Evolutionary conservation across 2,888 invertebrate species (phyloP), one percentile per base, ranked within the genome.

Genomic region (Lasioglossum malachurum): DNA sequence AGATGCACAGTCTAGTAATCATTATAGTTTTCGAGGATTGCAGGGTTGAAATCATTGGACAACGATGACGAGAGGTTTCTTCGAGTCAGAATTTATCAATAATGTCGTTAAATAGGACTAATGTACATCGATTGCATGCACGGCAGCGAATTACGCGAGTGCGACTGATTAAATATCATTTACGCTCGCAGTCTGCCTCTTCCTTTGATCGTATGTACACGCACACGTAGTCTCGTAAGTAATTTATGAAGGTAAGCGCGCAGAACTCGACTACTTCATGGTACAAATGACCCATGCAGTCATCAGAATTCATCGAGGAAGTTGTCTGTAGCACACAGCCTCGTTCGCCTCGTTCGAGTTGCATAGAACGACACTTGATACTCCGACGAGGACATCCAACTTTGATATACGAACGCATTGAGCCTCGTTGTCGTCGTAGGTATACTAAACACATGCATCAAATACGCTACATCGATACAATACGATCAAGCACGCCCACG

Each of bases 81-180:
- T 80, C 80, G 71, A 73, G 84, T 82, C 53, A 78, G 78, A 75
- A 87, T 84, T 84, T 80, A 88, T 84, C 72, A 67, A 69, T 81
- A 83, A 77, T 80, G 73, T 73, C 75, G 78, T 71, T 80, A 82
- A 84, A 83, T 75, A 85, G 80, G 83, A 83, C 77, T 84, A 85
- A 85, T 84, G 69, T 69, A 84, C 87, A 89, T 83, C 79, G 79
- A 89, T 84, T 88, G 87, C 79, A 87, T 83, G 84, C 83, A 86
- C 78, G 87, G 83, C 87, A 87, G 87, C 87, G 87, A 87, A 60
- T 64, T 81, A 87, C 80, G 83, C 38, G 78, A 80, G 77, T 80
- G 80, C 75, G 82, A 31, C 57, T 73, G 83, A 75, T 87, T 80
- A 77, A 75, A 80, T 72, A 78, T 38, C 46, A 14, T 76, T 74